Conservation (phyloP, 2,888 invertebrate species). For the Hemaris fuciformis region DNA sequence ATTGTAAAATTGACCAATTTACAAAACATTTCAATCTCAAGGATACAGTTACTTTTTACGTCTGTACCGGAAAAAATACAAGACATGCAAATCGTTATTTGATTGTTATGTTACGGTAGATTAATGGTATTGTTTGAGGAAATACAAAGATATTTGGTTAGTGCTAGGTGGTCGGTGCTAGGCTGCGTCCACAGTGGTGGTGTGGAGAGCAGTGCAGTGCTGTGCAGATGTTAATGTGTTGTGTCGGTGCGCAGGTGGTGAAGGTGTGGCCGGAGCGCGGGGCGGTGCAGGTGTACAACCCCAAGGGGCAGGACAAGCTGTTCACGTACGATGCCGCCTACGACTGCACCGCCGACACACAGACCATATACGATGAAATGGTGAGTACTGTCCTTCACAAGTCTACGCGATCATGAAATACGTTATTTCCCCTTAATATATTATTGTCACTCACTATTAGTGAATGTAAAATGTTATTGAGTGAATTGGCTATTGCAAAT, state of each 20-base stretch:
- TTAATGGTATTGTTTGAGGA: neutral
- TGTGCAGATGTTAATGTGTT: neutral
- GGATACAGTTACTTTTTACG: too few relatives aligned
- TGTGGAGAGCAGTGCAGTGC: neutral
- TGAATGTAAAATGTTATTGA: too few relatives aligned
- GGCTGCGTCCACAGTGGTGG: neutral
- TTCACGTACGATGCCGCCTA: conserved; percentile 99
- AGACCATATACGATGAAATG: conserved; percentile 97
- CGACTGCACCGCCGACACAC: conserved; percentile 93
- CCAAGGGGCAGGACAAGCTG: conserved; percentile 92
- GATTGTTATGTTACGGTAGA: too few relatives aligned
- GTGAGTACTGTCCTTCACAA: conserved; percentile 58
- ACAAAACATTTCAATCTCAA: too few relatives aligned
- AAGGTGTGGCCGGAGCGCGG: conserved; percentile 93
- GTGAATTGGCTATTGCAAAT: too few relatives aligned
- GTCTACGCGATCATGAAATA: too few relatives aligned
- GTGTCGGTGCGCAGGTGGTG: conserved; percentile 82
- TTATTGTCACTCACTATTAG: too few relatives aligned
- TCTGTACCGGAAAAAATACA: too few relatives aligned
- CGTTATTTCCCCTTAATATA: too few relatives aligned
- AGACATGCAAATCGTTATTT: too few relatives aligned
- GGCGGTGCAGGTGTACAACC: conserved; percentile 94
- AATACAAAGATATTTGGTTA: neutral
- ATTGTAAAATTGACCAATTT: too few relatives aligned
- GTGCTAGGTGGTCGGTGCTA: too few relatives aligned